Conservation (phyloP, 2,797 vertebrate genomes). For the Karalla daura region DNA sequence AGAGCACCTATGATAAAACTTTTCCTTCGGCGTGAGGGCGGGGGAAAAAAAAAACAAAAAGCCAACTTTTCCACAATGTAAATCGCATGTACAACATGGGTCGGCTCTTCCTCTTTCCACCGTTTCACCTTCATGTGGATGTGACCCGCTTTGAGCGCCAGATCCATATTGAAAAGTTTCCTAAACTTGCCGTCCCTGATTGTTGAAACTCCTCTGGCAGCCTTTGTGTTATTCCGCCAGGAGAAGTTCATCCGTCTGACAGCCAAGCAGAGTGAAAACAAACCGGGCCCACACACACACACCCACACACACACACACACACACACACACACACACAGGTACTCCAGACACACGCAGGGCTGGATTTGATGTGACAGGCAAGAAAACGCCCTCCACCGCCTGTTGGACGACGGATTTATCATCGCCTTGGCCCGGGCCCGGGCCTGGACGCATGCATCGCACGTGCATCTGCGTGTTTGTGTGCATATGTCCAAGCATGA, state of each 20-base stretch:
- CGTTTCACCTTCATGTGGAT: constrained; percentile 38
- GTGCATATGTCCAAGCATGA: constrained; percentile 51
- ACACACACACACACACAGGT: constrained; percentile 18
- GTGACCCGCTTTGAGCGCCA: constrained; percentile 34
- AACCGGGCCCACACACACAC: constrained; percentile 1
- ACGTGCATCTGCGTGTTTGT: constrained; percentile 49
- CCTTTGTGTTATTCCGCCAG: constrained; percentile 35
- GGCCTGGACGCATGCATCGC: not conserved
- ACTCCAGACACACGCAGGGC: constrained; percentile 25
- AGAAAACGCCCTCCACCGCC: constrained; percentile 32
- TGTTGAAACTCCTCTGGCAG: constrained; percentile 41
- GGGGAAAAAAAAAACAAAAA: no score
- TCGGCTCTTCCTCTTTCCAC: no score
- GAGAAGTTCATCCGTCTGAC: constrained; percentile 42
- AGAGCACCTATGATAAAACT: no score
- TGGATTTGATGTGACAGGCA: constrained; percentile 43
- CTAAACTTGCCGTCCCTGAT: constrained; percentile 35
- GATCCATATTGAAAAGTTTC: constrained; percentile 33
- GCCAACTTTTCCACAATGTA: no score
- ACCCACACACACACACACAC: not conserved
- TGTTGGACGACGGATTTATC: constrained; percentile 26
- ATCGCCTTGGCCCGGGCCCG: constrained; percentile 17
- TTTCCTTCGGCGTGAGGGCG: no score
- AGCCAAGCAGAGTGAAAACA: constrained; percentile 40
- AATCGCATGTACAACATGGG: no score